Percentiles rank a stretch among this genome's conserved stretches.
phyloP scores from a whole-genome alignment of 2,888 invertebrate species.

The Papilio demoleus region DNA sequence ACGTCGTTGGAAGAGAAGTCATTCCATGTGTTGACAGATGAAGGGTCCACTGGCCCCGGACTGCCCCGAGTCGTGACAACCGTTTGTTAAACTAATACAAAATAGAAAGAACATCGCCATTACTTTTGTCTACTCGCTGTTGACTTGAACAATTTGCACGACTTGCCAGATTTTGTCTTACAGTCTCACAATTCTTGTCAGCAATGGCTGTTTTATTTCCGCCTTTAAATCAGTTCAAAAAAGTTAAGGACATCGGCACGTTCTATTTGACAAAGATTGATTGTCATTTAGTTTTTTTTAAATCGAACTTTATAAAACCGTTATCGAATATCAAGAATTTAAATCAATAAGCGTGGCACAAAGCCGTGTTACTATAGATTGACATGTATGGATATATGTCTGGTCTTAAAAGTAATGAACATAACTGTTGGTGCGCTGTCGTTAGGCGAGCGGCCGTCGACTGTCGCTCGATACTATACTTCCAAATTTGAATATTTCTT shows the following conservation, averaged over 20 bases:
- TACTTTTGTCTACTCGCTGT: constrained; percentile 63
- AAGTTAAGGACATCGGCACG: not conserved
- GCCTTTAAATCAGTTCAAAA: constrained; percentile 46
- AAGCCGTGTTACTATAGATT: not conserved
- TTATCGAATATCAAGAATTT: constrained; percentile 10
- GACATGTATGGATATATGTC: not conserved
- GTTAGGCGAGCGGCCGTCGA: constrained; percentile 52
- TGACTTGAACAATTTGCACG: constrained; percentile 69
- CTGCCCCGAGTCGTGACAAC: constrained; percentile 74
- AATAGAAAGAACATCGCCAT: constrained; percentile 74
- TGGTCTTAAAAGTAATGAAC: constrained; percentile 27
- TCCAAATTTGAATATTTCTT: constrained; percentile 30
- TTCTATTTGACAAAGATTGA: not conserved
- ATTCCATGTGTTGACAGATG: constrained; percentile 49
- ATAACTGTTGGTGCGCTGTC: constrained; percentile 50
- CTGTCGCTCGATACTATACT: constrained; percentile 36
- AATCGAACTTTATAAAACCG: too few relatives aligned
- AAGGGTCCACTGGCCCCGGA: constrained; percentile 46
- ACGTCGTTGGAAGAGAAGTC: constrained; percentile 40
- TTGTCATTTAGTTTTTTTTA: not conserved
- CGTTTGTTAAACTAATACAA: constrained; percentile 76
- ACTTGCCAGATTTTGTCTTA: constrained; percentile 67
- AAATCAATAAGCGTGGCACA: not conserved
- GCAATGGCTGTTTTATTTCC: constrained; percentile 63
- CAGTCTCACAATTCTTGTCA: constrained; percentile 62